Percentiles rank a stretch among this genome's conserved stretches.
These are phyloP conservation scores for Acomys russatus DNA, from an alignment of 2,797 vertebrate genomes.

Conservation along the genomic window DNA sequence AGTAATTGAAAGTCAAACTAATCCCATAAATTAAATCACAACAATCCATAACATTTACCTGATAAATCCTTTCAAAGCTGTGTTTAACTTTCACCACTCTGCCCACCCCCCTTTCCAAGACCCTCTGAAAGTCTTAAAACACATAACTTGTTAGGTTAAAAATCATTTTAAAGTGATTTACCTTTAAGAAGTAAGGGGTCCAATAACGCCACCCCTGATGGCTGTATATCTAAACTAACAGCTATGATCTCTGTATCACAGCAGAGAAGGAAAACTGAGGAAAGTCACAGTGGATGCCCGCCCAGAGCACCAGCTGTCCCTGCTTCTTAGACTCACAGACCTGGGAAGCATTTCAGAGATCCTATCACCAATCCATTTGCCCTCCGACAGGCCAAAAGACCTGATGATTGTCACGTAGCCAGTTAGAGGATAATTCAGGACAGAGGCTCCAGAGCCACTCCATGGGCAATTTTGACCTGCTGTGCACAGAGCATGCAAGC, in stretches of 20 bases:
- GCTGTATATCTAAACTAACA: neutral
- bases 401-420: neutral
- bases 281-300: neutral
- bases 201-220: neutral
- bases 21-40: conserved; percentile 91
- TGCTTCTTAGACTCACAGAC: conserved; percentile 12
- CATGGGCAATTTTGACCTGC: neutral
- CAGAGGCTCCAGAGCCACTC: neutral
- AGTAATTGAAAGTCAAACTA: conserved; percentile 93
- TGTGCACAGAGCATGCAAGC: neutral
- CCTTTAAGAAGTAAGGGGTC: conserved; percentile 46
- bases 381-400: neutral
- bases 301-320: neutral
- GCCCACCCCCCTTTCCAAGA: neutral
- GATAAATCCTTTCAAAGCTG: conserved; percentile 89
- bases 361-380: neutral
- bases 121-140: conserved; percentile 52
- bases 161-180: conserved; percentile 65
- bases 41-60: conserved; percentile 91
- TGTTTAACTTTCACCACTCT: conserved; percentile 88
- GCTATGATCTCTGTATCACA: neutral
- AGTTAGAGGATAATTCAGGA: neutral
- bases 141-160: conserved; percentile 66
- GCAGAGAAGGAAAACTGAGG: conserved; percentile 41
- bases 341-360: neutral